Evolutionary conservation across 2,113 vertebrate species (phyloP), one percentile per base, ranked within the genome.

Genomic region (Proteles cristata): DNA sequence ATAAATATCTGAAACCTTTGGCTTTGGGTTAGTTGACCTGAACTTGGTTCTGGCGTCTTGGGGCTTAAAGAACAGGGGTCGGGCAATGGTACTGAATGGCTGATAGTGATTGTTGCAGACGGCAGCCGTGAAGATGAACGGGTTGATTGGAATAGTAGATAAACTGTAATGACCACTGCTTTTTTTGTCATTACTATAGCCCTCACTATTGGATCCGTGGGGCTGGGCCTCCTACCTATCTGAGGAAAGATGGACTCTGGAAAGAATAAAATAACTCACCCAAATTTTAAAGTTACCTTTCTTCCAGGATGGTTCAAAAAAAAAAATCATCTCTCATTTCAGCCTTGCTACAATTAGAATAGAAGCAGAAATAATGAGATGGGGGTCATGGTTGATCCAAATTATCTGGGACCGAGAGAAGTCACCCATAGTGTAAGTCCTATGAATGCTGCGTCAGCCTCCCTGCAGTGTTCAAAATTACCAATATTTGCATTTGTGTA

Each of bases 401-500:
- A 85, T 11, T 69, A 58, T n/a, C 39, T 14, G n/a, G 16, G 55
- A 33, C 66, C 11, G n/a, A 15, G 33, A 88, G 65, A 96, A 96
- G 26, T 26, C 26, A 95, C 16, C 61, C 39, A 1, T 31, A 71
- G 61, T 61, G 26, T 66, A 66, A 92, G 74, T 31, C 12, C 90
- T 88, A 93, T 58, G 92, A 88, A 96, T 55, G 53, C 23, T 48
- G 55, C 7, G 12, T 66, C 76, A 79, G 39, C 82, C 43, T 90
- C 55, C 5, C 84, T 74, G 43, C 45, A 61, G 35, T 69, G 31
- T 68, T 85, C 12, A 50, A 39, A 88, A 79, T 94, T 58, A 80
- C 50, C 21, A 66, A 9, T 71, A 93, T 23, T 97, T 96, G 84
- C 66, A 91, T 82, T 96, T 23, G 35, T 79, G 9, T 82, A 95